Percentiles rank a stretch among this genome's conserved stretches.
phyloP scores from a whole-genome alignment of 2,113 vertebrate species.

The Myiozetetes cayanensis region DNA sequence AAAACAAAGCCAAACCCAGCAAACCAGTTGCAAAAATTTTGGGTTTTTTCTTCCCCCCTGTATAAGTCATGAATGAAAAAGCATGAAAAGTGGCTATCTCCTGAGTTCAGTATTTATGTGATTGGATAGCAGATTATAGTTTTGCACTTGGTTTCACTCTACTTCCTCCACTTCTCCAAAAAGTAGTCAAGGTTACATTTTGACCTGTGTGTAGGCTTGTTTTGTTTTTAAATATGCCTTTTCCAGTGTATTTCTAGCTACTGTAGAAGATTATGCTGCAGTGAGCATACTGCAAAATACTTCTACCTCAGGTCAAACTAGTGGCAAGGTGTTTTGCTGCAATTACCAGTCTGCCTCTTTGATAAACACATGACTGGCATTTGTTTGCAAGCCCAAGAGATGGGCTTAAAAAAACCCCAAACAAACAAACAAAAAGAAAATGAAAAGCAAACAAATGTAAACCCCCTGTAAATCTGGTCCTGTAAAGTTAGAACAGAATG shows the following conservation, averaged over 20 bases:
- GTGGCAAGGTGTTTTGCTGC: neutral
- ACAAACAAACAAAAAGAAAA: neutral
- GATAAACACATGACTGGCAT: neutral
- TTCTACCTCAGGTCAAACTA: neutral
- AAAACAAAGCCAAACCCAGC: neutral
- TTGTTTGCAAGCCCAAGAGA: neutral
- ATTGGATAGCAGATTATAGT: neutral
- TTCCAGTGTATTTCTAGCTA: neutral
- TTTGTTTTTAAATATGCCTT: neutral
- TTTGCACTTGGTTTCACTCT: neutral
- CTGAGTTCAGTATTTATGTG: neutral
- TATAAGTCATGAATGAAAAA: neutral
- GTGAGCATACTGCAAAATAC: neutral
- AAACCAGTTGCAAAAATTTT: neutral
- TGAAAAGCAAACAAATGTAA: neutral
- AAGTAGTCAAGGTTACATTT: neutral
- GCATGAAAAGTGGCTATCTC: neutral
- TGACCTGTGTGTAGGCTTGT: neutral
- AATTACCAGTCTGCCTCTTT: neutral
- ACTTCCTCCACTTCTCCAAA: neutral
- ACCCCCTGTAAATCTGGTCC: neutral
- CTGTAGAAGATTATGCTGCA: neutral
- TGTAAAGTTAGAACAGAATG: neutral
- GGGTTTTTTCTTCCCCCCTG: accelerated
- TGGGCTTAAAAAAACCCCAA: neutral